A percentile compares a stretch with the other conserved stretches of the same genome.
Conservation (phyloP, 2,113 vertebrate species). For the Ophthalmolycus amberensis region DNA sequence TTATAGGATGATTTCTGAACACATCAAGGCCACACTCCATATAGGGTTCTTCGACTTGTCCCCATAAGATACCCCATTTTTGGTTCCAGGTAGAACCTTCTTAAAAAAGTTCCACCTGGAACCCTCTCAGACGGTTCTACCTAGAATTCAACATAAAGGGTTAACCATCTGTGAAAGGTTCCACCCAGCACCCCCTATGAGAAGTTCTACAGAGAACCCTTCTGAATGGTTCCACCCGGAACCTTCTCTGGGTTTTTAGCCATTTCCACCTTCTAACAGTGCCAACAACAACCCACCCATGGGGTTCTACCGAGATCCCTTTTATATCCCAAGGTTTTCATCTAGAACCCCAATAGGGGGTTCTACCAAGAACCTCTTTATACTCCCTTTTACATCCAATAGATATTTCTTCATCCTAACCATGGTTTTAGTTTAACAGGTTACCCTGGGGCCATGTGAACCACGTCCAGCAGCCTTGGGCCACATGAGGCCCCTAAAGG, state of each 20-base stretch:
- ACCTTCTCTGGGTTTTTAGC: no score
- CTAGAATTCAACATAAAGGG: not conserved
- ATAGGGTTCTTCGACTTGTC: not conserved
- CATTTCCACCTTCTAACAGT: no score
- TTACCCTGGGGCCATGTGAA: not conserved
- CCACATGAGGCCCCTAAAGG: no score
- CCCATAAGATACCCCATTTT: not conserved
- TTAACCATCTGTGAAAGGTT: not conserved
- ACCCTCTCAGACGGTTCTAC: not conserved
- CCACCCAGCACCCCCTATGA: not conserved
- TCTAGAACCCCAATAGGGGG: not conserved
- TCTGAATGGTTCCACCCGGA: not conserved
- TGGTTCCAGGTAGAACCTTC: not conserved
- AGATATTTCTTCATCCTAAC: not conserved
- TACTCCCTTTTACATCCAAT: not conserved
- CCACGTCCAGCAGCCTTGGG: no score
- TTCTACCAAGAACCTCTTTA: not conserved
- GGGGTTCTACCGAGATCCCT: no score
- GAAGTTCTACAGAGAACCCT: not conserved
- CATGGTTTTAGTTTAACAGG: not conserved
- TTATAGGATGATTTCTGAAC: conserved; percentile 6
- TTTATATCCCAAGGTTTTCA: no score
- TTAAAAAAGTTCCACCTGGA: not conserved
- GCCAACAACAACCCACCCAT: not conserved
- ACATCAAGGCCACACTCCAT: not conserved